Evolutionary conservation across 1,140 invertebrate species (phyloP).

Genomic region (Zaprionus lachaisei): DNA sequence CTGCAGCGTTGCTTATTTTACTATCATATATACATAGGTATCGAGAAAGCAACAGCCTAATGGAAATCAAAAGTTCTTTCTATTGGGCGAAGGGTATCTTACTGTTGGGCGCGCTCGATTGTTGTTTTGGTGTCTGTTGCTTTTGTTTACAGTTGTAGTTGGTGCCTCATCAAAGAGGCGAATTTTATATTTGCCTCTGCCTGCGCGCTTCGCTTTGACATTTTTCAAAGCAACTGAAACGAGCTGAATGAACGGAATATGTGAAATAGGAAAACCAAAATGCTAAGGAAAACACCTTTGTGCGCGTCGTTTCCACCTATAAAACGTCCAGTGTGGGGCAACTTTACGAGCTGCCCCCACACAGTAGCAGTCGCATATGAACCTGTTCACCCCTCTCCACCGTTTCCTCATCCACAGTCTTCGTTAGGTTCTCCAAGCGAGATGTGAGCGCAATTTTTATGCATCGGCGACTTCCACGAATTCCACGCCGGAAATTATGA

Average conservation of each 20-base stretch:
- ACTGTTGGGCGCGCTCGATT: no score
- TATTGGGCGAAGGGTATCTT: no score
- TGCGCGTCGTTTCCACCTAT: constrained; percentile 59
- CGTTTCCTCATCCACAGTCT: no score
- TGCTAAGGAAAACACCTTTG: constrained; percentile 72
- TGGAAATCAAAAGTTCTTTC: no score
- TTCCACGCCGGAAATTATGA: constrained; percentile 81
- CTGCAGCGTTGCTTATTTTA: no score
- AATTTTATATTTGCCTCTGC: constrained; percentile 53
- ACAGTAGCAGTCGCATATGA: constrained; percentile 8
- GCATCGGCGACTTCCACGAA: constrained; percentile 72
- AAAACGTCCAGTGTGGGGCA: constrained; percentile 52
- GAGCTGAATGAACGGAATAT: constrained; percentile 10
- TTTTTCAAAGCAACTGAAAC: constrained; percentile 53
- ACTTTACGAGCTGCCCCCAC: constrained; percentile 56
- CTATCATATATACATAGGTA: no score
- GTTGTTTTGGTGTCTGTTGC: no score
- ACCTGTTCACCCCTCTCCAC: not conserved
- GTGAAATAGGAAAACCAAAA: not conserved
- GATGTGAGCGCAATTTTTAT: constrained; percentile 54
- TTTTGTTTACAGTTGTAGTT: constrained; percentile 59
- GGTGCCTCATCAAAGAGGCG: constrained; percentile 50
- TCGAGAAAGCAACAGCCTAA: no score
- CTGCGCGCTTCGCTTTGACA: constrained; percentile 65
- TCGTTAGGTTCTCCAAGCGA: not conserved